These are phyloP conservation scores for Harmothoe impar DNA, from an alignment of 2,888 invertebrate genomes.

Conservation along the genomic window DNA sequence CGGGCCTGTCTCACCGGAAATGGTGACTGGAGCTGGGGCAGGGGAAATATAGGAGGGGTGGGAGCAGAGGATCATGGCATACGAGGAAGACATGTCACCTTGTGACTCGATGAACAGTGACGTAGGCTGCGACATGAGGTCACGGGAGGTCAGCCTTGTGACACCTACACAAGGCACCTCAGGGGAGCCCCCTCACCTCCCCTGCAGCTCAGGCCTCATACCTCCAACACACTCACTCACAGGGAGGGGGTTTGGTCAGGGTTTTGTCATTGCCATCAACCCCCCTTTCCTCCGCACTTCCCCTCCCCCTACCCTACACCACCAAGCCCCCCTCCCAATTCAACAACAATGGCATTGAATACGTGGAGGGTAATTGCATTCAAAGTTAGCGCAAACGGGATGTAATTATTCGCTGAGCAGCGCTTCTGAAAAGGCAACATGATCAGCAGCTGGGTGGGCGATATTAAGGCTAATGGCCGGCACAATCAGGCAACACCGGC, in stretches of 20 bases:
- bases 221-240: too few species aligned
- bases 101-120: slow-evolving; percentile 20
- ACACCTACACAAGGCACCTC: slow-evolving; percentile 26
- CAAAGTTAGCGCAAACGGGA: slow-evolving; percentile 39
- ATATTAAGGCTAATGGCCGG: slow-evolving; percentile 1
- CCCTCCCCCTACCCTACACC: not conserved
- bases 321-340: not conserved
- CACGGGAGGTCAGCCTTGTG: not conserved
- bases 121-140: slow-evolving; percentile 1
- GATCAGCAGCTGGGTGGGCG: slow-evolving; percentile 36
- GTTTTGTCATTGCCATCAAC: not conserved
- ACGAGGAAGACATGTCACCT: not conserved
- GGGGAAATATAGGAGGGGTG: not conserved
- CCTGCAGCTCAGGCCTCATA: not conserved
- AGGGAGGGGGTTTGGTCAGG: not conserved
- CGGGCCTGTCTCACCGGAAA: not conserved
- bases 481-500: not conserved
- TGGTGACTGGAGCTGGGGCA: not conserved
- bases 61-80: not conserved
- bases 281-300: not conserved
- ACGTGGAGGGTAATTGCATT: not conserved
- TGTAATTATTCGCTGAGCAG: slow-evolving; percentile 14
- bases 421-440: slow-evolving; percentile 1
- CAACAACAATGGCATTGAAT: slow-evolving; percentile 9
- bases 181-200: not conserved